These are phyloP conservation scores for Clarias gariepinus DNA, from an alignment of 2,113 vertebrate species.

Conservation along the genomic window DNA sequence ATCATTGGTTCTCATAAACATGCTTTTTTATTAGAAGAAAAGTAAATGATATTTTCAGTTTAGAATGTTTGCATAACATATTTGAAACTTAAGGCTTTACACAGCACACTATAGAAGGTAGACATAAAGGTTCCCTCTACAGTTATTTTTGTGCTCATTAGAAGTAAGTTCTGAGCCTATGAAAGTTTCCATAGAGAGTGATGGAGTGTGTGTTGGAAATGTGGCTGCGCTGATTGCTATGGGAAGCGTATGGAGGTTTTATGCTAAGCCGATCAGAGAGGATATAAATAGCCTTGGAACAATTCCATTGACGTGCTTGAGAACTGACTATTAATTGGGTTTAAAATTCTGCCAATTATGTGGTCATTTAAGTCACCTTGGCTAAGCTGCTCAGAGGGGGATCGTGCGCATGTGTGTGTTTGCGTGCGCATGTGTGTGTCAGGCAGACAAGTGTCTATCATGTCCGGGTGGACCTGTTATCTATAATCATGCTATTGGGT, in stretches of 20 bases:
- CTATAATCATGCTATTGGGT: not conserved
- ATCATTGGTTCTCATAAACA: not conserved
- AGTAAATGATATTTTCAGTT: not conserved
- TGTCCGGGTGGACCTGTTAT: not conserved
- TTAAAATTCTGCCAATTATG: constrained; percentile 75
- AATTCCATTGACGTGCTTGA: constrained; percentile 55
- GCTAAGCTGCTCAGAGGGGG: constrained; percentile 69
- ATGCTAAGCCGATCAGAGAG: constrained; percentile 65
- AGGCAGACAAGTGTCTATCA: no score
- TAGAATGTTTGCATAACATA: not conserved
- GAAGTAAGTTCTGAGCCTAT: not conserved
- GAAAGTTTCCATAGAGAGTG: not conserved
- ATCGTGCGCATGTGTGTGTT: constrained; percentile 42
- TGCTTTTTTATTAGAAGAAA: not conserved
- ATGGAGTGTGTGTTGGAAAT: not conserved
- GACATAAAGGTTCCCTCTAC: not conserved
- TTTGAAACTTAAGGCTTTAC: no score
- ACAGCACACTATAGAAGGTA: not conserved
- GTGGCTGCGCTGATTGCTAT: constrained; percentile 75
- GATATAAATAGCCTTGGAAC: constrained; percentile 70
- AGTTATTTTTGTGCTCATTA: not conserved
- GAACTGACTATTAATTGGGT: constrained; percentile 73
- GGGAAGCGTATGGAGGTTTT: constrained; percentile 70
- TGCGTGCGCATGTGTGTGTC: not conserved
- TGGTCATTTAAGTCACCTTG: constrained; percentile 69